Evolutionary conservation across 2,888 invertebrate genomes (phyloP).

Genomic region (Thera obeliscata): DNA sequence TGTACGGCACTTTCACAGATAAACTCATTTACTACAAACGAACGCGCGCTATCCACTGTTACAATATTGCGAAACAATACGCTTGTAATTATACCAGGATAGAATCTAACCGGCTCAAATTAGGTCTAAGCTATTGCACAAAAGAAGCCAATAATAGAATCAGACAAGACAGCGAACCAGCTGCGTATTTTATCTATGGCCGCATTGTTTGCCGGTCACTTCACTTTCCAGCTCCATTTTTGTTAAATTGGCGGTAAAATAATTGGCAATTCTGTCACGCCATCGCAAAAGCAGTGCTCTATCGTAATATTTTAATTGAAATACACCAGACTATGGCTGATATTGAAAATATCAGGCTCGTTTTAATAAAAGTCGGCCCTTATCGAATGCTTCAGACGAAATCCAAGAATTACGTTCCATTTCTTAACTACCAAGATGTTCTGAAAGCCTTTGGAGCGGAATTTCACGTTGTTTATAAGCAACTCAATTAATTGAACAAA

Average conservation of each 20-base stretch:
- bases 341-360: background rate
- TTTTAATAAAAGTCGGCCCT: background rate
- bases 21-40: conserved; percentile 56
- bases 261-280: conserved; percentile 59
- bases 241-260: conserved; percentile 66
- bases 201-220: conserved; percentile 53
- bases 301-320: conserved; percentile 23
- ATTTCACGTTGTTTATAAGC: no score
- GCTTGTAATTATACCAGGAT: conserved; percentile 61
- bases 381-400: no score
- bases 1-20: conserved; percentile 53
- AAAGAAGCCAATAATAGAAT: conserved; percentile 58
- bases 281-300: conserved; percentile 52
- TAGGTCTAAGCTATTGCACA: conserved; percentile 59
- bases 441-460: no score
- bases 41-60: conserved; percentile 53
- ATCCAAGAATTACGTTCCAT: no score
- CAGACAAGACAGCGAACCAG: conserved; percentile 59
- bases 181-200: conserved; percentile 55
- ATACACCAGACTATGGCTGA: background rate
- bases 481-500: no score
- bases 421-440: no score
- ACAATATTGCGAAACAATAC: conserved; percentile 63
- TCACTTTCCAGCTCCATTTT: conserved; percentile 74
- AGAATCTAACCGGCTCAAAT: conserved; percentile 60